Evolutionary conservation across 2,113 vertebrate genomes (phyloP).

Genomic region (Scomber scombrus): DNA sequence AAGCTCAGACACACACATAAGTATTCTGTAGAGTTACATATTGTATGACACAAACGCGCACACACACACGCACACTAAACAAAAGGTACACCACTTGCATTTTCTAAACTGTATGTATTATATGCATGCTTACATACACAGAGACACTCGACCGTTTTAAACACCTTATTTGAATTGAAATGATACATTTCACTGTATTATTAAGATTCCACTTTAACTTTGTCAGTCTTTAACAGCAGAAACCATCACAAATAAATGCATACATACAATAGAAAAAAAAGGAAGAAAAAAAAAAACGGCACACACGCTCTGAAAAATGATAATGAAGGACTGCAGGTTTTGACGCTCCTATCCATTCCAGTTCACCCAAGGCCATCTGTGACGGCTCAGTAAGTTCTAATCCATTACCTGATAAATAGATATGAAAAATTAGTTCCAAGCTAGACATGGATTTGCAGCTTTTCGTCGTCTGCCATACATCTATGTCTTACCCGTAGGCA

Average conservation of each 20-base stretch:
- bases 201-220: conserved; percentile 3
- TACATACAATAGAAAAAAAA: not conserved
- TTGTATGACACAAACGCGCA: not conserved
- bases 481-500: conserved; percentile 59
- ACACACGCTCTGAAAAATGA: conserved; percentile 44
- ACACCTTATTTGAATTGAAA: conserved; percentile 2
- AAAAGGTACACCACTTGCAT: conserved; percentile 3
- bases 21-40: conserved; percentile 11
- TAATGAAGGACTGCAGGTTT: conserved; percentile 49
- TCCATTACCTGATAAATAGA: conserved; percentile 77
- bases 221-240: conserved; percentile 22
- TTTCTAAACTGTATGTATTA: conserved; percentile 22
- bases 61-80: not conserved
- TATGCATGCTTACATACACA: conserved; percentile 34
- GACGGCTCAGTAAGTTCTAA: conserved; percentile 62
- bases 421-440: conserved; percentile 69
- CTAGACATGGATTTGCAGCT: conserved; percentile 63
- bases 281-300: not conserved
- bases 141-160: not conserved
- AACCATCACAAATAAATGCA: conserved; percentile 8
- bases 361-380: conserved; percentile 65
- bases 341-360: conserved; percentile 56
- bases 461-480: conserved; percentile 54
- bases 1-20: not conserved
- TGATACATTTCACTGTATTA: not conserved